Evolutionary conservation across 2,113 vertebrate genomes (phyloP), one percentile per base, ranked within the genome.

Genomic region (Pseudonaja textilis): DNA sequence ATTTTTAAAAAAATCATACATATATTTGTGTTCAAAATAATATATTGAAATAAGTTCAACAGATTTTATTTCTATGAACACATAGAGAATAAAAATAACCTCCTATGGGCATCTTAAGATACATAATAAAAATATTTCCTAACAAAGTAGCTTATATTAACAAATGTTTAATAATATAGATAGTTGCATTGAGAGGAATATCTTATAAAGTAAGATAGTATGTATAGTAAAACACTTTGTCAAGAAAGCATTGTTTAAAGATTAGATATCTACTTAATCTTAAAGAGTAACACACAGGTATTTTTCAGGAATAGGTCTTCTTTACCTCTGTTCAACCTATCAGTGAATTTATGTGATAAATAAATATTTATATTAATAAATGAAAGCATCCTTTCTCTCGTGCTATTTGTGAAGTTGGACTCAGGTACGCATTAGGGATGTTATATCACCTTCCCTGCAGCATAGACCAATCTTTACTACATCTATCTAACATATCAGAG

Each of bases 1-100:
- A 98, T 99, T 99, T 99, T 22, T 45, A 5, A 99, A 99, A 5
- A 99, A 98, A 98, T 98, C 98, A 99, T 99, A 99, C 98, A 98
- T 98, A 97, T 99, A 98, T 98, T 98, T 99, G 97, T 98, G 98
- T 97, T 98, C 98, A 98, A 97, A 98, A 94, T 96, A 97, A 95
- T 96, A 98, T 96, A 95, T 96, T 96, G 96, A 97, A 97, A 95
- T 95, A 96, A 95, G 96, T 97, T 97, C 93, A 96, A 94, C 96
- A 96, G 93, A 34, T 69, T 69, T 34, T 34, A 16, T 69, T 95
- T 90, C 7, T 42, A 26, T 47, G 64, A 69, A 55, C 85, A 92
- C 55, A 95, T 20, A 64, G 18, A n/a, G n/a, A 89, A 56, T 25
- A 59, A 59, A 59, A 59, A 59, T 59, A 59, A 59, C 22, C 5